Conservation (phyloP, 2,888 invertebrate species). For the Erebia ligea region DNA sequence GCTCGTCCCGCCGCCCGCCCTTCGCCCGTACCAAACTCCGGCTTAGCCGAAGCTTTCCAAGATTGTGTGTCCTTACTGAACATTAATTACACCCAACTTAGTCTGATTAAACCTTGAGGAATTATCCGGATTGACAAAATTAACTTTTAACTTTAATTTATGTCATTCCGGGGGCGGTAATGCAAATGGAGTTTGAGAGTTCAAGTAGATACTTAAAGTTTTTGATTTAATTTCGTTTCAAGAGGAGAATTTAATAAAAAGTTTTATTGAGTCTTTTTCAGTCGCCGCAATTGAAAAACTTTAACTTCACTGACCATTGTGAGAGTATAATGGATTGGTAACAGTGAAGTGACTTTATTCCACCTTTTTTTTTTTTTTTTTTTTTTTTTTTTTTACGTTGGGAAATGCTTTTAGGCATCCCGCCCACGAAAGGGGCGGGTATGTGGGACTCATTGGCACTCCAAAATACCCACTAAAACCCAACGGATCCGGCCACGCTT, state of each 20-base stretch:
- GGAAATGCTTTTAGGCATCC: too few species aligned
- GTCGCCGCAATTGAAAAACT: conserved; percentile 14
- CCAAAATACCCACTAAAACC: too few species aligned
- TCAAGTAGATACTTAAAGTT: conserved; percentile 39
- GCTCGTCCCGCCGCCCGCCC: conserved; percentile 44
- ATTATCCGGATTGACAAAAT: conserved; percentile 83
- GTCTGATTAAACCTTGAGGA: conserved; percentile 83
- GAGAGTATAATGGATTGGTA: background rate
- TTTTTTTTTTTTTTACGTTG: too few species aligned
- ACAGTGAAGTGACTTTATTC: background rate
- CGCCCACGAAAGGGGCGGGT: too few species aligned
- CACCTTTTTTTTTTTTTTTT: too few species aligned
- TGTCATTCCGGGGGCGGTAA: conserved; percentile 56
- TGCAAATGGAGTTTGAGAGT: conserved; percentile 41
- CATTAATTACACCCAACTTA: conserved; percentile 83
- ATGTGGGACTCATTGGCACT: too few species aligned
- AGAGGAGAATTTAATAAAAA: conserved; percentile 25
- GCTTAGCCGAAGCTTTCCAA: conserved; percentile 78
- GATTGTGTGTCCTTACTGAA: conserved; percentile 82
- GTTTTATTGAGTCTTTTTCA: conserved; percentile 17
- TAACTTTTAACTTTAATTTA: conserved; percentile 83
- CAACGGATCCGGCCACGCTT: too few species aligned
- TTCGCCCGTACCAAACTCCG: conserved; percentile 58
- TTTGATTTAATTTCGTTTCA: conserved; percentile 35
- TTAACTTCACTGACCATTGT: background rate